Evolutionary conservation across 2,797 vertebrate species (phyloP), one percentile per base, ranked within the genome.

Genomic region (Synanceia verrucosa): DNA sequence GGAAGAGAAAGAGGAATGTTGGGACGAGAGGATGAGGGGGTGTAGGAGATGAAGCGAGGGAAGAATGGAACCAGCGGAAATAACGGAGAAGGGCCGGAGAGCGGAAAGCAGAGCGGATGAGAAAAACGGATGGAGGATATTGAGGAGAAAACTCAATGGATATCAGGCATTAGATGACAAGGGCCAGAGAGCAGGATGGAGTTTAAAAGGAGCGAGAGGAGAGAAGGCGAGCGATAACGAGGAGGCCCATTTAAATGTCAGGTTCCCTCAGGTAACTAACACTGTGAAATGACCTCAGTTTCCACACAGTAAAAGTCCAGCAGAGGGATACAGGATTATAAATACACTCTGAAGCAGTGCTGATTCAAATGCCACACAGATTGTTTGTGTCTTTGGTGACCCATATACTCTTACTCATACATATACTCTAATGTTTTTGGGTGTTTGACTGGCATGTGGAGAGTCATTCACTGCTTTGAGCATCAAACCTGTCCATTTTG

Each of bases 211-310:
- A 31, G 24, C 29, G 58, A 13, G 18, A 65, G 43, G 13, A n/a
- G 55, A 7, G 53, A 18, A 18, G 24, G 70, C 16, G 23, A 48
- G 61, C 24, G 70, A 78, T 81, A 87, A 86, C 71, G 26, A 80
- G 82, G 34, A 78, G 55, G 50, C 70, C 47, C 21, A 63, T 88
- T 88, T 84, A 85, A 88, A 88, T 87, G 87, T 84, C 84, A 87
- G 74, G 57, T 43, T 81, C 79, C 85, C 79, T 82, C 85, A 79
- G 85, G 87, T 88, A 81, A 73, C 76, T 37, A 76, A 82, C 70
- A 5, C 79, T 81, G 78, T 78, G 81, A 79, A 77, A 76, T 70
- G 85, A 85, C 81, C 84, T 82, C 84, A 2, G 74, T 52, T 78
- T 85, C 59, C 80, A 74, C 70, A 59, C 74, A 76, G 70, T 84